Percentiles rank a stretch among this genome's conserved stretches.
Evolutionary conservation across 2,888 invertebrate species (phyloP).

Genomic region (Cacoxenus indagator): DNA sequence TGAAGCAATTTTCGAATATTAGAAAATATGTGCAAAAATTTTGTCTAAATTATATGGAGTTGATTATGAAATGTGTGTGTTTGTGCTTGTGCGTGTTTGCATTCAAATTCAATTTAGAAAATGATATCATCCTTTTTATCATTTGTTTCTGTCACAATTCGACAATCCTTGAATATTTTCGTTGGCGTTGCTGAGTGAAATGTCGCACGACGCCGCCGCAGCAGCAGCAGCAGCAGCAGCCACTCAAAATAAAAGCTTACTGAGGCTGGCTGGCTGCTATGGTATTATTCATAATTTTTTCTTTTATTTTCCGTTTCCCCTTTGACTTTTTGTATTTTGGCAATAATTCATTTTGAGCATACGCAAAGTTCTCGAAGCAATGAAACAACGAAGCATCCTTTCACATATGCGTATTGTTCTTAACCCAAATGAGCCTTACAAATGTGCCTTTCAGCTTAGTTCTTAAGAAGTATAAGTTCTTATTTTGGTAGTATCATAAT

Average conservation of each 20-base stretch:
- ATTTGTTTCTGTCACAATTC: conserved; percentile 48
- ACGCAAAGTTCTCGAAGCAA: conserved; percentile 50
- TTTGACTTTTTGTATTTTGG: conserved; percentile 49
- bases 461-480: conserved; percentile 51
- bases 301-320: background rate
- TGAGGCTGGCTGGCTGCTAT: too few species aligned
- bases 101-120: conserved; percentile 50
- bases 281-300: background rate
- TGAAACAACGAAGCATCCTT: too few species aligned
- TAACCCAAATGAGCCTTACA: too few species aligned
- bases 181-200: conserved; percentile 9
- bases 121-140: conserved; percentile 53
- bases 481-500: conserved; percentile 37
- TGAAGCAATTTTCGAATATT: conserved; percentile 37
- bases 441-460: too few species aligned
- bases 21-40: conserved; percentile 43
- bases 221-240: too few species aligned
- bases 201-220: too few species aligned
- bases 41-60: conserved; percentile 22
- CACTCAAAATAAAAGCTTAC: too few species aligned
- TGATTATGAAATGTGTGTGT: background rate
- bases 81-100: conserved; percentile 17
- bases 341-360: conserved; percentile 64
- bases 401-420: background rate
- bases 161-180: conserved; percentile 4